phyloP scores from a whole-genome alignment of 2,113 vertebrate genomes.

The Semicossyphus pulcher region DNA sequence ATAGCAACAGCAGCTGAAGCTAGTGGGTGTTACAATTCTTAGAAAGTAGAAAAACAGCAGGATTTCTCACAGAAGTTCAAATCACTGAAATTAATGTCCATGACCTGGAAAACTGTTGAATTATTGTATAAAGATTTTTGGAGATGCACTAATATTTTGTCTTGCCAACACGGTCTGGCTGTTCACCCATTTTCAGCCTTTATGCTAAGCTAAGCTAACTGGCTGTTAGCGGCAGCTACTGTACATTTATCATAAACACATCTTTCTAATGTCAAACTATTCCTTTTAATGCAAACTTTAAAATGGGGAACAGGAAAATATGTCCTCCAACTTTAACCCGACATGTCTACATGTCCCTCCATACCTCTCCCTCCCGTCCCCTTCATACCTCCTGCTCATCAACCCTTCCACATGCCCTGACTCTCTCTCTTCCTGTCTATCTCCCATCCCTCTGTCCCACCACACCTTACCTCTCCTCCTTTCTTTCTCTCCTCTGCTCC shows the following conservation, averaged over 20 bases:
- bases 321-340: background rate
- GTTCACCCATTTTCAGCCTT: too few species aligned
- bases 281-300: background rate
- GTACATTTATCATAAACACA: too few species aligned
- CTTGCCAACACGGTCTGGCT: background rate
- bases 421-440: conserved; percentile 22
- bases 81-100: background rate
- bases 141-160: background rate
- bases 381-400: conserved; percentile 37
- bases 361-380: background rate
- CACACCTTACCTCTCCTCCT: conserved; percentile 45
- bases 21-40: background rate
- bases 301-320: background rate
- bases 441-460: conserved; percentile 38
- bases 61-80: background rate
- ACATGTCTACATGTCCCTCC: background rate
- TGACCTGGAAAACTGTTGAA: background rate
- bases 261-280: background rate
- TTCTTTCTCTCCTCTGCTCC: conserved; percentile 63
- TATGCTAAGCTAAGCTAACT: background rate
- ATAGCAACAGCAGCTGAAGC: background rate
- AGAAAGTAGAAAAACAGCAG: background rate
- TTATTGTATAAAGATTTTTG: background rate
- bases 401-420: conserved; percentile 33
- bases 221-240: too few species aligned